These are phyloP conservation scores for Amphiprion ocellaris DNA, from an alignment of 2,113 vertebrate species.

Conservation along the genomic window DNA sequence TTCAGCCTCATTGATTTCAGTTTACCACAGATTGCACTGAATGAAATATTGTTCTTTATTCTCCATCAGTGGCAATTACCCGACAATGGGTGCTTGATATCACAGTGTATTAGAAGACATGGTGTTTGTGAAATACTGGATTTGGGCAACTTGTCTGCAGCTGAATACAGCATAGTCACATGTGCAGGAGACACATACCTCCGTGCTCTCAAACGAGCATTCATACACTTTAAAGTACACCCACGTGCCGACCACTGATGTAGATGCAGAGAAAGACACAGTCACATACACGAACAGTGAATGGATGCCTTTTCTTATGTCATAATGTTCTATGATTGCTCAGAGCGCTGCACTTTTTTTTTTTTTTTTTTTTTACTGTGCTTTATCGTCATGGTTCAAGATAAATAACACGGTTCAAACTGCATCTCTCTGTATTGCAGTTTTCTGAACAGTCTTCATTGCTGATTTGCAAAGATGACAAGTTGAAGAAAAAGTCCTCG, in stretches of 20 bases:
- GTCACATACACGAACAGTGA: background rate
- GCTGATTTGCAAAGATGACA: constrained; percentile 19
- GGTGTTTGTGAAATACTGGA: constrained; percentile 52
- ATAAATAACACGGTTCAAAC: constrained; percentile 9
- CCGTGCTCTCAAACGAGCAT: background rate
- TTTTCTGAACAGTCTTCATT: background rate
- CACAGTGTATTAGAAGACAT: constrained; percentile 46
- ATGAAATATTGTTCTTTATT: constrained; percentile 70
- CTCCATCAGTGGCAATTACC: constrained; percentile 72
- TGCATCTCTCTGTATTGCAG: background rate
- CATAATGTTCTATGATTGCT: constrained; percentile 36
- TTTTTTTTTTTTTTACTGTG: constrained; percentile 27
- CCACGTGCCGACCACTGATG: background rate
- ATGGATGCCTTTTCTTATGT: constrained; percentile 17
- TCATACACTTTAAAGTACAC: constrained; percentile 45
- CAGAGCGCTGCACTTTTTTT: constrained; percentile 18
- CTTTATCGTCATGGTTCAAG: constrained; percentile 13
- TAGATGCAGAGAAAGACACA: constrained; percentile 19
- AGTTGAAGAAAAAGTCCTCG: background rate
- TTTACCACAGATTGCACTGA: constrained; percentile 74
- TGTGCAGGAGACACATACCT: constrained; percentile 20
- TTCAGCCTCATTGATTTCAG: constrained; percentile 81
- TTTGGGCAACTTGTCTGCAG: constrained; percentile 33
- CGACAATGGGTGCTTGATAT: constrained; percentile 61
- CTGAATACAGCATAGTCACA: constrained; percentile 37